phyloP scores from a whole-genome alignment of 2,888 invertebrate species.

The Cyrtodaria siliqua region DNA sequence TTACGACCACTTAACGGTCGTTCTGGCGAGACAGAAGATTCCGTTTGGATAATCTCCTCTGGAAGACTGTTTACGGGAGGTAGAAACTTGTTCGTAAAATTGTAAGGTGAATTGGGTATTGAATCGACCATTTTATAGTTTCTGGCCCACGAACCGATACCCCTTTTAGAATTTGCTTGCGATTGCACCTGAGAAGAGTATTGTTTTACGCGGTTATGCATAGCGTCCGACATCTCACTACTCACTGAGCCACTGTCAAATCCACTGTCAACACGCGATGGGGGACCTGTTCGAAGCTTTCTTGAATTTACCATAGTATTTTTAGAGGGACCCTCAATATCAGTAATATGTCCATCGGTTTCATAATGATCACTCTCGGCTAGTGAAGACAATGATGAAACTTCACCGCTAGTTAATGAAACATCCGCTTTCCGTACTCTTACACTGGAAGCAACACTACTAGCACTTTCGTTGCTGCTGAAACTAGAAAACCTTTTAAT shows the following conservation, averaged over 20 bases:
- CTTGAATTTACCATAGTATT: background rate
- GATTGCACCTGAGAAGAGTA: conserved; percentile 43
- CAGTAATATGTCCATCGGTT: conserved; percentile 64
- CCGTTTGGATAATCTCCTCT: conserved; percentile 5
- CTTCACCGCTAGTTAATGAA: conserved; percentile 76
- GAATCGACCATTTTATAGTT: conserved; percentile 54
- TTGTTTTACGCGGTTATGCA: conserved; percentile 57
- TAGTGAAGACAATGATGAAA: conserved; percentile 75
- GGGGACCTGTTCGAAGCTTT: conserved; percentile 23
- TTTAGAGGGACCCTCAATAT: conserved; percentile 53
- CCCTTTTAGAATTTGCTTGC: conserved; percentile 41
- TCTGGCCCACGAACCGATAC: conserved; percentile 56
- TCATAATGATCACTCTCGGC: conserved; percentile 71
- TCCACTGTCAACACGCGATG: conserved; percentile 75
- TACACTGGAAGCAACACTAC: conserved; percentile 65
- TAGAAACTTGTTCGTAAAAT: conserved; percentile 39
- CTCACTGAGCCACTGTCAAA: conserved; percentile 77
- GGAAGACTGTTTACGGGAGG: conserved; percentile 50
- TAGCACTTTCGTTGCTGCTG: conserved; percentile 73
- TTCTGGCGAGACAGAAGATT: background rate
- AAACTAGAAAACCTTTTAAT: conserved; percentile 68
- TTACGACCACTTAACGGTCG: conserved; percentile 1
- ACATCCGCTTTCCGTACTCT: conserved; percentile 54
- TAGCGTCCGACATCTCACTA: conserved; percentile 73
- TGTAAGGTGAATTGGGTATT: conserved; percentile 32